Conservation (phyloP, 2,888 invertebrate species). For the Synergus umbraculus region DNA sequence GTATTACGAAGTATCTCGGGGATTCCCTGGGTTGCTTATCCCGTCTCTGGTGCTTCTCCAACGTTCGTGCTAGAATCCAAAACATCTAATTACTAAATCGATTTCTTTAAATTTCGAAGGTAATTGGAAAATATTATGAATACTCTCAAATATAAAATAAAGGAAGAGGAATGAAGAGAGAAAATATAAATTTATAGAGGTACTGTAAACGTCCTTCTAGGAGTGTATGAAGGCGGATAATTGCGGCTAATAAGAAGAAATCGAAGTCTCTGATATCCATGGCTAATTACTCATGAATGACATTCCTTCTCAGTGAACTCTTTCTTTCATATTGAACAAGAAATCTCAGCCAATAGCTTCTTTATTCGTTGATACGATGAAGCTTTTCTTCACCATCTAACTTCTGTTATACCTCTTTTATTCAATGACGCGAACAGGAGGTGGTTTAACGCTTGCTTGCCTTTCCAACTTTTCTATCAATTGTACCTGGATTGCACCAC, state of each 20-base stretch:
- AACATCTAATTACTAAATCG: not conserved
- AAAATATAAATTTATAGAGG: not conserved
- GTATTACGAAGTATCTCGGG: too few species aligned
- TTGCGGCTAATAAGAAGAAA: conserved; percentile 2
- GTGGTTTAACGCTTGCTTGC: too few species aligned
- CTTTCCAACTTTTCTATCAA: not conserved
- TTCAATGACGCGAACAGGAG: not conserved
- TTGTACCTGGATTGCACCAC: not conserved
- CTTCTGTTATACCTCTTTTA: not conserved
- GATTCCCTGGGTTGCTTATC: too few species aligned
- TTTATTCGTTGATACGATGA: not conserved
- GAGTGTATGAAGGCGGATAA: conserved; percentile 1
- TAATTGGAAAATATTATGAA: not conserved
- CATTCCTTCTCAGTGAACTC: not conserved
- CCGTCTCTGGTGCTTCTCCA: too few species aligned
- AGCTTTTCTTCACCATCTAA: not conserved
- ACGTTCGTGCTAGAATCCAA: too few species aligned
- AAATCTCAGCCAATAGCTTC: conserved; percentile 1
- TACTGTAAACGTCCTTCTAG: not conserved
- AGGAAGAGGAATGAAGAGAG: not conserved
- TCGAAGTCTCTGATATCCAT: conserved; percentile 1
- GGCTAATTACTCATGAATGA: conserved; percentile 1
- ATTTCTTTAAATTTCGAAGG: not conserved
- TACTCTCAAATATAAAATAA: not conserved
- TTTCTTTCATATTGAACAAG: not conserved